These are phyloP conservation scores for Grammomys dolichurus DNA, from an alignment of 2,113 vertebrate species.

Conservation along the genomic window DNA sequence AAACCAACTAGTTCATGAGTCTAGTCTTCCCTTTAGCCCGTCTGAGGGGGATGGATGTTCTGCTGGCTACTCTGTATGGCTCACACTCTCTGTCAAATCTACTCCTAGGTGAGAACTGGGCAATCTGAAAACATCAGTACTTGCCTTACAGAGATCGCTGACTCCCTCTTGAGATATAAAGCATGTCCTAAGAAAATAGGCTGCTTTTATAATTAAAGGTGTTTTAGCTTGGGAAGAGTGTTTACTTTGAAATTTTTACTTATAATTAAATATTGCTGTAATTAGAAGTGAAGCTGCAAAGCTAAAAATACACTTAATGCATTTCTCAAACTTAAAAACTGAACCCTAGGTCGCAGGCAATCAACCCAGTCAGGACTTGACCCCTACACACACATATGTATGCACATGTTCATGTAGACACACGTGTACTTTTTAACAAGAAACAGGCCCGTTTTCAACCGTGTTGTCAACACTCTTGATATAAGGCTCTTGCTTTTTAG, in stretches of 20 bases:
- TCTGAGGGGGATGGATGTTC: background rate
- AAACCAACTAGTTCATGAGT: background rate
- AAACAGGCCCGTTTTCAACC: slow-evolving; percentile 82
- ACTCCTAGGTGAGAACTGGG: background rate
- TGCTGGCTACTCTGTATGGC: no score
- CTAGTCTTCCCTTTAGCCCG: background rate
- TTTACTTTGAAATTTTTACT: slow-evolving; percentile 80
- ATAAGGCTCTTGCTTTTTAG: slow-evolving; percentile 78
- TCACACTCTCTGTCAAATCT: background rate
- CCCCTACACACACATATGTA: slow-evolving; percentile 83
- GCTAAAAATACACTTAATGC: slow-evolving; percentile 73
- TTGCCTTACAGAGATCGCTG: background rate
- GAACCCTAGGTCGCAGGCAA: slow-evolving; percentile 76
- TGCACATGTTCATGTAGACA: slow-evolving; percentile 83
- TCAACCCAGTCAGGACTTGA: slow-evolving; percentile 74
- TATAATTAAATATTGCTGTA: slow-evolving; percentile 76
- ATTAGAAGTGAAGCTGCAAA: slow-evolving; percentile 76
- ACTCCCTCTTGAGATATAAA: slow-evolving; percentile 69
- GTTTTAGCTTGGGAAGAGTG: slow-evolving; percentile 81
- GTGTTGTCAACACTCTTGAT: slow-evolving; percentile 79
- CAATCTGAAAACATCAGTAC: slow-evolving; percentile 29
- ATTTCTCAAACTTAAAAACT: slow-evolving; percentile 73
- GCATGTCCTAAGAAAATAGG: slow-evolving; percentile 65
- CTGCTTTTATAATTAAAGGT: slow-evolving; percentile 70
- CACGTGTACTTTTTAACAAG: slow-evolving; percentile 84